Conservation (phyloP, 1,140 invertebrate species). For the Psilanteris sp. region DNA sequence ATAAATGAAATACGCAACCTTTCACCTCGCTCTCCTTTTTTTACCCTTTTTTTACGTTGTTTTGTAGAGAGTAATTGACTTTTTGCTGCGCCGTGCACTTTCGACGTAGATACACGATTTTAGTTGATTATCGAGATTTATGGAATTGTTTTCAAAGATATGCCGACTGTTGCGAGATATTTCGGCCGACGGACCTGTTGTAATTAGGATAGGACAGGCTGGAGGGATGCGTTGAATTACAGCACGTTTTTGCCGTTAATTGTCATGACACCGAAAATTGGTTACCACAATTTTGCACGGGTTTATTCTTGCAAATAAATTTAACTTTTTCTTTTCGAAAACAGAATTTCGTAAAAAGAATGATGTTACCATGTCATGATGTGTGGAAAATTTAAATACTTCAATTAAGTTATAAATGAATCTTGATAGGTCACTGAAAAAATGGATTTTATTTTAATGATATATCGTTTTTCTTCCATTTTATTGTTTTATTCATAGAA, state of each 20-base stretch:
- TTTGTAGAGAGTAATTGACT: constrained; percentile 21
- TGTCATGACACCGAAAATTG: constrained; percentile 2
- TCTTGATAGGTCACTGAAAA: no score
- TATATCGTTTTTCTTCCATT: no score
- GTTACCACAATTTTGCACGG: not conserved
- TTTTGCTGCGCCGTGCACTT: constrained; percentile 2
- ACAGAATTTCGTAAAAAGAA: no score
- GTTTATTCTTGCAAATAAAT: no score
- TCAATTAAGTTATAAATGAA: no score
- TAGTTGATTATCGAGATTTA: constrained; percentile 13
- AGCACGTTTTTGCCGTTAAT: constrained; percentile 4
- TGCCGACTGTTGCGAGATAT: constrained; percentile 14
- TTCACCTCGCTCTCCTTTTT: not conserved
- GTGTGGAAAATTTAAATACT: no score
- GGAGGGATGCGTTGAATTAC: constrained; percentile 4
- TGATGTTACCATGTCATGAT: no score
- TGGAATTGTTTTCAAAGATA: constrained; percentile 20
- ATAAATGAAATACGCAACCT: constrained; percentile 8
- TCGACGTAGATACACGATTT: not conserved
- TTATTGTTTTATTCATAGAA: no score
- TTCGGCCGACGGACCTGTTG: not conserved
- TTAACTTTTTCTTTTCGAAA: no score
- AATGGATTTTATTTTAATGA: no score
- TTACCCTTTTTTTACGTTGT: not conserved
- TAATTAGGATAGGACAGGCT: not conserved